Base-by-base conservation (phyloP, 2,888 invertebrate species). In the Zygothrica quintamaculata region DNA sequence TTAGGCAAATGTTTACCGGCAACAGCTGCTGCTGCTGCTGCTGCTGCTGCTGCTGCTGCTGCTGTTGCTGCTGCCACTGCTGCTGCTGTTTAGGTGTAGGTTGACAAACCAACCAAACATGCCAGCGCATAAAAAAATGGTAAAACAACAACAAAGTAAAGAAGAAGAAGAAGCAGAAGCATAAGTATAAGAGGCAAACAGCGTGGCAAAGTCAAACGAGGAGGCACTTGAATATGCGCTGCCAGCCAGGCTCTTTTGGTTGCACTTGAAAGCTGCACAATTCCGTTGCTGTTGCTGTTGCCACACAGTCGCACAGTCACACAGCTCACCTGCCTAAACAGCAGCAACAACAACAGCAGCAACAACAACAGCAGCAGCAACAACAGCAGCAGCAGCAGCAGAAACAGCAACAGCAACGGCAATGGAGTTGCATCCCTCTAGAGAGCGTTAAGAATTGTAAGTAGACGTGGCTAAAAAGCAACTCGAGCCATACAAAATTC, bases 61-160 rank as follows among this genome's bases (percentile, higher is more conserved):
- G 80, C 81, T 77, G 67, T 33, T 34, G 55, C 26, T 15, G 53
- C 37, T 51, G 40, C 57, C 44, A 56, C 44, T 36, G 50, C 37
- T 53, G 58, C 46, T 60, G 56, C 37, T 74, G 72, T 72, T 74
- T 22, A 22, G 70, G 75, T 80, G 75, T 81, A 72, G 84, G 84
- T 81, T 84, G 85, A 84, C 81, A 84, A 81, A 81, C 79, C 82
- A 79, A 22, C 3, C 18, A 22, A n/a, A 81, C 81, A 84, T 82
- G 85, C 81, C 85, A 84, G 79, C 73, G 82, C 81, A 82, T 82
- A 77, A 84, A 84, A 77, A 22, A 22, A n/a, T n/a, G n/a, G n/a
- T n/a, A n/a, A n/a, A n/a, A n/a, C 58, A 70, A 61, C 48, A 65
- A 58, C 57, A 64, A 50, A 33, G 26, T 8, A 4, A 26, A 26